These are phyloP conservation scores for Athalia rosae DNA, from an alignment of 2,888 invertebrate species.

Conservation along the genomic window DNA sequence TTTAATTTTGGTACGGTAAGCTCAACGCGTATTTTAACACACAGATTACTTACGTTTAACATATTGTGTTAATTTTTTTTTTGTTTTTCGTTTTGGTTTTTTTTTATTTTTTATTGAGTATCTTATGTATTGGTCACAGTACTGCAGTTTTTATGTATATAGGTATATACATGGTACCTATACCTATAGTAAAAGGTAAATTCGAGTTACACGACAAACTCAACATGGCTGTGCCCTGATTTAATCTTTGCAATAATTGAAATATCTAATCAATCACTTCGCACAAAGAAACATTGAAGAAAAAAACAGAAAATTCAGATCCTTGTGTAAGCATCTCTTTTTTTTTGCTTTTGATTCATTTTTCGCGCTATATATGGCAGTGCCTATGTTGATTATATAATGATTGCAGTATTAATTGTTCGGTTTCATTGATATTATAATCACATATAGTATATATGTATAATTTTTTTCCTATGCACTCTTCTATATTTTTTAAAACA, in stretches of 20 bases:
- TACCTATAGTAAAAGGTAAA: no score
- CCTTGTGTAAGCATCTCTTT: conserved; percentile 26
- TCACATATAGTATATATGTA: no score
- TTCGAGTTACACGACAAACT: conserved; percentile 10
- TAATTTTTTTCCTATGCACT: neutral
- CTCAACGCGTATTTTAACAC: conserved; percentile 55
- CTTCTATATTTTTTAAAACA: neutral
- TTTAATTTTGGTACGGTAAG: conserved; percentile 57
- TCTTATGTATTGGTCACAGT: conserved; percentile 29
- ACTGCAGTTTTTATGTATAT: no score
- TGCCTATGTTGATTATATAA: conserved; percentile 58
- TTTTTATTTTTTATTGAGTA: conserved; percentile 9
- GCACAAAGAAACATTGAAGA: no score
- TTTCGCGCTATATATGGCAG: conserved; percentile 66
- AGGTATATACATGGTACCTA: no score
- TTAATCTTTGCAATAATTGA: neutral
- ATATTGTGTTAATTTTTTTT: conserved; percentile 34
- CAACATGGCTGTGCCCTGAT: conserved; percentile 19
- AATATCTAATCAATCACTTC: neutral
- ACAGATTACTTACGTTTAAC: conserved; percentile 34
- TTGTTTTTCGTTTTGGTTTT: conserved; percentile 25
- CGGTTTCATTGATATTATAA: neutral
- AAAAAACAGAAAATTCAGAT: neutral
- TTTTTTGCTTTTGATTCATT: conserved; percentile 51
- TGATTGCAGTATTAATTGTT: conserved; percentile 5